Evolutionary conservation across 2,888 invertebrate genomes (phyloP), one percentile per base, ranked within the genome.

Genomic region (Notodonta dromedarius): DNA sequence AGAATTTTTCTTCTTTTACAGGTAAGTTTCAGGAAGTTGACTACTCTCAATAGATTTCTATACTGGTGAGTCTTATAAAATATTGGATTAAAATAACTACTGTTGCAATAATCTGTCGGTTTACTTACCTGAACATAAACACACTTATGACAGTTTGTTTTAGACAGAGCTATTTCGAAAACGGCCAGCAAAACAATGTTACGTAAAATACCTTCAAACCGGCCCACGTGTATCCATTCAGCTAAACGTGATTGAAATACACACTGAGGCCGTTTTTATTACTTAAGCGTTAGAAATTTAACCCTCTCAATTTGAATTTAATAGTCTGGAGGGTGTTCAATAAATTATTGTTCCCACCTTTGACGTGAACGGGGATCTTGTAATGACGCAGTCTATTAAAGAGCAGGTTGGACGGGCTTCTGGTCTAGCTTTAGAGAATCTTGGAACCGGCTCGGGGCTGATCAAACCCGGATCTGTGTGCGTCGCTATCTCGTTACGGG

Each of bases 401-500:
- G 63, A 79, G 71, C 79, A 73, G 74, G 83, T 81, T 67, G 62
- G 71, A 79, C 79, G 62, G 70, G 82, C 61, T 73, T 68, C 68
- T 67, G 64, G 62, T 63, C 63, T 62, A 61, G 60, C 69, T 68
- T 67, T 74, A 65, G 68, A 64, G 61, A 66, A 63, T 59, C 65
- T 64, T 69, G 73, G 67, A 80, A 79, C 85, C 82, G 80, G 81
- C 77, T 78, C 62, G 66, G 64, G 65, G 24, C 69, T 79, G 77
- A 84, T 83, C 82, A 79, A 80, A 82, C 82, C 83, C 84, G 80
- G 84, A 82, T 83, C 80, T 78, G 67, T 61, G 67, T 70, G 69
- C 64, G 61, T 69, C 67, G 66, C 74, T 87, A 81, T 88, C 83
- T 77, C 66, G 84, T 91, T 90, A 83, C 88, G 74, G 79, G 89